These are phyloP conservation scores for Aphelenchoides fujianensis DNA, from an alignment of 1,140 invertebrate genomes.

Conservation along the genomic window DNA sequence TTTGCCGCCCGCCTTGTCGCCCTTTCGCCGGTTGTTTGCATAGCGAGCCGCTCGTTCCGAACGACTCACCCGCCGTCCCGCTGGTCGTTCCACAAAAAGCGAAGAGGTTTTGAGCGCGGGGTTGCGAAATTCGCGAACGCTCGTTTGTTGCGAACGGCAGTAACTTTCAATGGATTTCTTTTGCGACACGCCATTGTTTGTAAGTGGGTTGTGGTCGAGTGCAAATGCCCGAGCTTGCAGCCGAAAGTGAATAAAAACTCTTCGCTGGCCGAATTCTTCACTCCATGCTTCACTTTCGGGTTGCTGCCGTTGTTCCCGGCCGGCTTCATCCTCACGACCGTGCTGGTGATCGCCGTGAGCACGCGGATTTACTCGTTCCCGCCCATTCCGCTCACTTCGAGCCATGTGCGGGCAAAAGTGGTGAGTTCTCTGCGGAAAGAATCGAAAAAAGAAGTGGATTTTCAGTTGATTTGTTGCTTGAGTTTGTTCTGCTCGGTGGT, in stretches of 20 bases:
- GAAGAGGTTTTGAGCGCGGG: too few species aligned
- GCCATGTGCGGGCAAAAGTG: background rate
- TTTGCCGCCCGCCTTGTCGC: too few species aligned
- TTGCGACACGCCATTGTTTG: too few species aligned
- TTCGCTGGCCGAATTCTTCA: background rate
- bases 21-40: too few species aligned
- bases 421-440: background rate
- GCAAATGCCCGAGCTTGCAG: too few species aligned
- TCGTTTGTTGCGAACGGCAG: too few species aligned
- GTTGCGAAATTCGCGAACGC: too few species aligned
- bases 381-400: background rate
- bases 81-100: too few species aligned
- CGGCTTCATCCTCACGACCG: background rate
- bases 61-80: too few species aligned
- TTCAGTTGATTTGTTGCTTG: background rate
- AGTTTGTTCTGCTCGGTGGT: background rate
- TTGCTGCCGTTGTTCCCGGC: background rate
- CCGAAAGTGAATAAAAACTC: background rate
- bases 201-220: too few species aligned
- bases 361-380: background rate
- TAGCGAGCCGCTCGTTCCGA: too few species aligned
- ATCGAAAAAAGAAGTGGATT: background rate
- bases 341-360: background rate
- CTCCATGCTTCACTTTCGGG: background rate
- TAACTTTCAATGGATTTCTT: too few species aligned